Percentiles rank a stretch among this genome's conserved stretches.
Evolutionary conservation across 2,113 vertebrate species (phyloP).

Genomic region (Peromyscus maniculatus): DNA sequence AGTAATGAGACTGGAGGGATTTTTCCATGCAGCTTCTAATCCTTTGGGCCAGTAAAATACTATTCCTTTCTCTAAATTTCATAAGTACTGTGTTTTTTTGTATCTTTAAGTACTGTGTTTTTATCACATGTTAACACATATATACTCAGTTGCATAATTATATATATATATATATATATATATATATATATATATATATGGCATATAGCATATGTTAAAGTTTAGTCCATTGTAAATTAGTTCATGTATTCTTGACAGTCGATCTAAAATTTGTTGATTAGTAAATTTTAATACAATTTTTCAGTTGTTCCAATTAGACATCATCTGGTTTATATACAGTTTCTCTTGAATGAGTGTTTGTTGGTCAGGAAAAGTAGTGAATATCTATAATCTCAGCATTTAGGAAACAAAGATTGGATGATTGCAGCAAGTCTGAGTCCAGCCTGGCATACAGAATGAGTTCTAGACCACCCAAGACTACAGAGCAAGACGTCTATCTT

Average conservation of each 20-base stretch:
- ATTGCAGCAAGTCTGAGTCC: not conserved
- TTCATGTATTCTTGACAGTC: not conserved
- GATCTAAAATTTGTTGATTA: conserved; percentile 45
- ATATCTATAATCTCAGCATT: not conserved
- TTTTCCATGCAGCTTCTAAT: conserved; percentile 49
- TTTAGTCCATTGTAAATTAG: not conserved
- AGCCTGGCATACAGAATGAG: not conserved
- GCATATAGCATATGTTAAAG: not conserved
- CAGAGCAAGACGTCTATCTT: not conserved
- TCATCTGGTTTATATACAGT: not conserved
- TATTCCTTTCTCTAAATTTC: not conserved
- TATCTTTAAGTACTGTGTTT: not conserved
- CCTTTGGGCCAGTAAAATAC: not conserved
- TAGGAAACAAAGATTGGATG: not conserved
- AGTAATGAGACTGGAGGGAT: conserved; percentile 25
- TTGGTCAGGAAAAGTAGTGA: not conserved
- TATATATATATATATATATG: not conserved
- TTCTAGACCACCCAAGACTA: not conserved
- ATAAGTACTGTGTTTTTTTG: not conserved
- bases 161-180: not conserved
- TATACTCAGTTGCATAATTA: not conserved
- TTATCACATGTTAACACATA: not conserved
- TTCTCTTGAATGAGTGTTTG: conserved; percentile 1
- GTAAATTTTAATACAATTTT: conserved; percentile 33
- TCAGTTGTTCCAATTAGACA: not conserved